Percentiles rank a stretch among this genome's conserved stretches.
Evolutionary conservation across 1,140 invertebrate genomes (phyloP).

Genomic region (Chironomus tepperi): DNA sequence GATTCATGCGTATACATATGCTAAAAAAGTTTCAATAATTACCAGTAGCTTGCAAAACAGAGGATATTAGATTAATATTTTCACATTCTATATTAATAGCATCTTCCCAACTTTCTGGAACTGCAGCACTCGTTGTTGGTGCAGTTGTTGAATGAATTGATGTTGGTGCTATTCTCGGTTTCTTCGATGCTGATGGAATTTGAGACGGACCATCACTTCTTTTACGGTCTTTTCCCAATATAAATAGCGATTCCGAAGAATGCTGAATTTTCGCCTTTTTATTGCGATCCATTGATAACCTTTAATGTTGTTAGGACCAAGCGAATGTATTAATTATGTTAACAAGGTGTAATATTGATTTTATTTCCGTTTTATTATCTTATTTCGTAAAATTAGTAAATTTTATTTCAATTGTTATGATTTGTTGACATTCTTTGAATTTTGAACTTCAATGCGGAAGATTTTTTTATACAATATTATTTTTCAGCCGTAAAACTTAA

Average conservation of each 20-base stretch:
- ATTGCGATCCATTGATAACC: not conserved
- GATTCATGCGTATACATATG: no score
- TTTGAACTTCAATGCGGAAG: no score
- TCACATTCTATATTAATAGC: slow-evolving; percentile 45
- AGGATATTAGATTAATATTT: slow-evolving; percentile 48
- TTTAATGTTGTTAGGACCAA: not conserved
- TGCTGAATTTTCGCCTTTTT: slow-evolving; percentile 11
- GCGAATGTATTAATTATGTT: no score
- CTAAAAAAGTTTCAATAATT: no score
- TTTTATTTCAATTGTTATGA: no score
- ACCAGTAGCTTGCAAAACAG: slow-evolving; percentile 43
- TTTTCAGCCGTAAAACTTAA: no score
- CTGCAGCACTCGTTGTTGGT: not conserved
- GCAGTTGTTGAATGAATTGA: not conserved
- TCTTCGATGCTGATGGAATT: not conserved
- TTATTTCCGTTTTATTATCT: no score
- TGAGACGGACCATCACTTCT: not conserved
- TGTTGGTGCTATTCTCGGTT: not conserved
- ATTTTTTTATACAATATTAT: no score
- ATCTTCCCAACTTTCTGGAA: not conserved
- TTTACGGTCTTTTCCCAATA: not conserved
- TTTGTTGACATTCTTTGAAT: no score
- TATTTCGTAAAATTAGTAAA: no score
- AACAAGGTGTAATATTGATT: no score
- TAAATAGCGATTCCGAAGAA: not conserved